Base-by-base conservation (phyloP, 2,888 invertebrate species). In the Eupithecia pulchellata region DNA sequence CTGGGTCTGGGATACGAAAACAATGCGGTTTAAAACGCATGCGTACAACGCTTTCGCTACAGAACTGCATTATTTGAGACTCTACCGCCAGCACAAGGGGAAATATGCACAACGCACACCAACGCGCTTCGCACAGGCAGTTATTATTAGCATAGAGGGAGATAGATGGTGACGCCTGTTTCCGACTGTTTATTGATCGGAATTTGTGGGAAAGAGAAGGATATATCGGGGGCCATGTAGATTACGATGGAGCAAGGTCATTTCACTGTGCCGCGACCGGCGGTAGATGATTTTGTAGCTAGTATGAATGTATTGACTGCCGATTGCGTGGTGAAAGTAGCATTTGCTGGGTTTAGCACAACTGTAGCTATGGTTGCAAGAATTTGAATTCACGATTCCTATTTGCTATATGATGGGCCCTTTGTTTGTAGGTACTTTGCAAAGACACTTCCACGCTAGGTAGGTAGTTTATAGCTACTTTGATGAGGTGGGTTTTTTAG, bases 231-330 rank as follows among this genome's bases (percentile, higher is more conserved):
- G 85, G 83, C 79, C 85, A 81, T 79, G 88, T 85, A 90, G 91
- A 91, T 91, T 89, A 81, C 68, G 20, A 67, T 62, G 39, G 39
- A 65, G 82, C 92, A 92, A 93, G 93, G 93, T 92, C 93, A 92
- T 85, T 86, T 85, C 65, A 61, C 39, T 74, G 36, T 71, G 72
- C 73, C 74, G 75, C 75, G 74, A 73, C 73, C 74, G 71, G 69
- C 9, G 8, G 62, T 68, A 73, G 77, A 60, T n/a, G 61, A 73
- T 58, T 29, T 17, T 30, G 64, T 64, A 77, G 62, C 57, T 71
- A 62, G 63, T 75, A 67, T 30, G 25, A n/a, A 13, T 14, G 55
- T 63, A 55, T 34, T 63, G 34, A 63, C 47, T 39, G 72, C 30
- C 69, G 61, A 64, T 52, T 25, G 68, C 58, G 63, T 71, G 79